phyloP scores from a whole-genome alignment of 2,797 vertebrate species.

The Acanthopagrus latus region DNA sequence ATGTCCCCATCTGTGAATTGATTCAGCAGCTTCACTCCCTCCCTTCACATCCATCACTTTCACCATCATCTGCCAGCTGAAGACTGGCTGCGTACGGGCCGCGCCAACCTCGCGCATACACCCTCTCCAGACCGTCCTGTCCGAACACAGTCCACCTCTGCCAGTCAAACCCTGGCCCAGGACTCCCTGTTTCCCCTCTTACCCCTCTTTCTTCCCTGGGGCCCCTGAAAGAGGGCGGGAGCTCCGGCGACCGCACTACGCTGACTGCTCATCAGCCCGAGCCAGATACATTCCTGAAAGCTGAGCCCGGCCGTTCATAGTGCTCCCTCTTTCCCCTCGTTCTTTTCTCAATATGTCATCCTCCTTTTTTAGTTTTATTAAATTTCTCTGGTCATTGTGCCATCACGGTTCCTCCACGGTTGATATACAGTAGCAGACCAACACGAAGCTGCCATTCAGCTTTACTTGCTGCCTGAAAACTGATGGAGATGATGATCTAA shows the following conservation, averaged over 20 bases:
- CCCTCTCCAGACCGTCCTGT: slow-evolving; percentile 36
- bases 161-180: slow-evolving; percentile 60
- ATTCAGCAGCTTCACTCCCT: slow-evolving; percentile 66
- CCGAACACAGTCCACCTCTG: slow-evolving; percentile 51
- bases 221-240: slow-evolving; percentile 82
- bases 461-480: slow-evolving; percentile 17
- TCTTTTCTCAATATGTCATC: slow-evolving; percentile 69
- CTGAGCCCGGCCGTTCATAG: slow-evolving; percentile 77
- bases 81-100: neutral
- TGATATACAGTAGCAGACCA: slow-evolving; percentile 3
- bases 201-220: slow-evolving; percentile 76
- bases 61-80: slow-evolving; percentile 50
- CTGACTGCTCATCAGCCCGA: slow-evolving; percentile 77
- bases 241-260: slow-evolving; percentile 82
- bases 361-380: slow-evolving; percentile 37
- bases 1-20: slow-evolving; percentile 58
- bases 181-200: slow-evolving; percentile 71
- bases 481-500: slow-evolving; percentile 37
- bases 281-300: slow-evolving; percentile 88
- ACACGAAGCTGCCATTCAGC: slow-evolving; percentile 4
- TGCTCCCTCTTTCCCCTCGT: slow-evolving; percentile 68
- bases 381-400: slow-evolving; percentile 17
- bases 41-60: slow-evolving; percentile 70
- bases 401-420: neutral
- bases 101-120: slow-evolving; percentile 35